Evolutionary conservation across 2,888 invertebrate genomes (phyloP).

Genomic region (Perithous albicinctus): DNA sequence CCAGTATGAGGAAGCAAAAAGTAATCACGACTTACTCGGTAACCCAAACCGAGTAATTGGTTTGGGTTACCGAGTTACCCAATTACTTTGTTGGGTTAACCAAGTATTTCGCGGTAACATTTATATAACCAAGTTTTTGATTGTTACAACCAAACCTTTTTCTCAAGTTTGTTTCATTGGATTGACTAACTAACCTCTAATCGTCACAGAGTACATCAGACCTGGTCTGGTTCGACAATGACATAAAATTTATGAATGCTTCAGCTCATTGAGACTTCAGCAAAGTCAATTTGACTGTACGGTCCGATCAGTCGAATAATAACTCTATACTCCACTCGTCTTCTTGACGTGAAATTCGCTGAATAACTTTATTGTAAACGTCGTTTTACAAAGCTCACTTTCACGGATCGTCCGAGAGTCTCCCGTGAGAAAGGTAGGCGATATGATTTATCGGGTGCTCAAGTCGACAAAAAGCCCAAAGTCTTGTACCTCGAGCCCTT

Average conservation of each 20-base stretch:
- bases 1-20: no score
- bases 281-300: slow-evolving; percentile 13
- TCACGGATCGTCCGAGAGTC: slow-evolving; percentile 49
- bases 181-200: slow-evolving; percentile 26
- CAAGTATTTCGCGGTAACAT: no score
- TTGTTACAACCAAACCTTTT: no score
- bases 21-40: no score
- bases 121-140: no score
- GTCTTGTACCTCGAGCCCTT: slow-evolving; percentile 8
- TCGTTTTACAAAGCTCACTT: slow-evolving; percentile 37
- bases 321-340: slow-evolving; percentile 3
- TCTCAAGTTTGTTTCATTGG: no score
- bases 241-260: neutral
- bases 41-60: no score
- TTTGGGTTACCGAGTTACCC: no score
- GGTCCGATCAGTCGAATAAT: slow-evolving; percentile 25
- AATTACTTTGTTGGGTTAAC: no score
- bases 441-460: slow-evolving; percentile 56
- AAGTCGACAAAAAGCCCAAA: slow-evolving; percentile 35
- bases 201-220: slow-evolving; percentile 3
- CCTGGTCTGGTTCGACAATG: slow-evolving; percentile 12
- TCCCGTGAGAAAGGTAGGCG: slow-evolving; percentile 57
- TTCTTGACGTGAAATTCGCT: slow-evolving; percentile 26
- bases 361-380: slow-evolving; percentile 42
- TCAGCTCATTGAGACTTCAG: slow-evolving; percentile 13